Evolutionary conservation across 92 coral and sea anemone genomes (phyloP).

Genomic region (Diadumene lineata): DNA sequence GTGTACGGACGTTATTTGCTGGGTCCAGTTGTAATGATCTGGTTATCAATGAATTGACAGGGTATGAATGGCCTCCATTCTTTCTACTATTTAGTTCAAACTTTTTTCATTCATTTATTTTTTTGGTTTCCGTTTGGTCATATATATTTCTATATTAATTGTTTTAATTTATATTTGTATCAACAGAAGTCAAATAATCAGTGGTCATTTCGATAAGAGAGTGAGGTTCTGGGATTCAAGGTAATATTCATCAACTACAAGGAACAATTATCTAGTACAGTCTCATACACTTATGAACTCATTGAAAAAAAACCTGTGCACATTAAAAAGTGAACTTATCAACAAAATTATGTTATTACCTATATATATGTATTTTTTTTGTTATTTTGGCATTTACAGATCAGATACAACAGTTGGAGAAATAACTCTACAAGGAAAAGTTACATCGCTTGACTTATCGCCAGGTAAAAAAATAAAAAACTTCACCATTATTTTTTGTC

Average conservation of each 20-base stretch:
- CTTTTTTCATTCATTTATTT: neutral
- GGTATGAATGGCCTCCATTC: slow-evolving; percentile 47
- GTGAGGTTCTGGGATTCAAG: slow-evolving; percentile 95
- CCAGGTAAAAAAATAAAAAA: slow-evolving; percentile 46
- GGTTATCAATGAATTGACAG: slow-evolving; percentile 72
- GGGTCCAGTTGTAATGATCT: slow-evolving; percentile 96
- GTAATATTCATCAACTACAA: slow-evolving; percentile 23
- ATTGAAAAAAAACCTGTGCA: too few relatives aligned
- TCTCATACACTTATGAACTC: too few relatives aligned
- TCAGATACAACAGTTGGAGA: slow-evolving; percentile 88
- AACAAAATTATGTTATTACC: too few relatives aligned
- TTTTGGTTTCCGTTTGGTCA: neutral
- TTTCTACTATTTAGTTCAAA: neutral
- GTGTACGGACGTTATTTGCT: slow-evolving; percentile 88
- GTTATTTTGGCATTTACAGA: slow-evolving; percentile 31
- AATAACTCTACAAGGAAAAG: slow-evolving; percentile 90
- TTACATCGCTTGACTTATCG: slow-evolving; percentile 89
- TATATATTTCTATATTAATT: neutral
- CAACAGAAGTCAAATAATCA: slow-evolving; percentile 79
- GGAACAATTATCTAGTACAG: too few relatives aligned
- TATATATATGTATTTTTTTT: too few relatives aligned
- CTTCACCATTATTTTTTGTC: neutral
- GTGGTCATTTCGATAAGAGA: slow-evolving; percentile 96
- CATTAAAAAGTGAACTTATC: neutral
- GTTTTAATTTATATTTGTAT: slow-evolving; percentile 11